Conservation (phyloP, 2,797 vertebrate species). For the Bucorvus abyssinicus region DNA sequence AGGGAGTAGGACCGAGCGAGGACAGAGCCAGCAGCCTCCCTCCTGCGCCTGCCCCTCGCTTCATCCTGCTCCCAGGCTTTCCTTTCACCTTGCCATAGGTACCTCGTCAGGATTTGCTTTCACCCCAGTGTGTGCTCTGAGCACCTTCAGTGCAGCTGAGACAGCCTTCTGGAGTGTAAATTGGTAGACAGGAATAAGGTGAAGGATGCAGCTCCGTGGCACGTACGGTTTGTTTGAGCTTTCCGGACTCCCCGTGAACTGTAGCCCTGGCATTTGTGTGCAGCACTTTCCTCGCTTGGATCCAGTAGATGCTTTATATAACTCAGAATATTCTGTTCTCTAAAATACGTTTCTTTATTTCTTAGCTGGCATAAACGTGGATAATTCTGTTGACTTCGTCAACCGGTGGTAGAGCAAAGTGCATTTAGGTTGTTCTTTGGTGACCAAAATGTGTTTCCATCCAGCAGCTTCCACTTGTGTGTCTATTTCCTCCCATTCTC, state of each 20-base stretch:
- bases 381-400: background rate
- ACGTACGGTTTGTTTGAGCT: background rate
- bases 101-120: background rate
- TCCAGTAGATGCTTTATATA: background rate
- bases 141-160: background rate
- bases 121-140: background rate
- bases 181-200: background rate
- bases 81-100: background rate
- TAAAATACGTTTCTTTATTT: background rate
- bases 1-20: rapidly evolving
- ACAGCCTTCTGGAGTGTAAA: background rate
- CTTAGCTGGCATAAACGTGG: background rate
- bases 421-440: background rate
- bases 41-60: too few relatives aligned
- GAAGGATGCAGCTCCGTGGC: background rate
- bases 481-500: background rate
- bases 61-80: background rate
- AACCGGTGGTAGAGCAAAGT: background rate
- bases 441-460: background rate
- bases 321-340: background rate
- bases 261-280: background rate
- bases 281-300: background rate
- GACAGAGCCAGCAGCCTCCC: background rate
- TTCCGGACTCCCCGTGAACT: background rate
- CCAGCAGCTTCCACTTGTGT: background rate